These are phyloP conservation scores for Limenitis camilla DNA, from an alignment of 2,888 invertebrate species.

Conservation along the genomic window DNA sequence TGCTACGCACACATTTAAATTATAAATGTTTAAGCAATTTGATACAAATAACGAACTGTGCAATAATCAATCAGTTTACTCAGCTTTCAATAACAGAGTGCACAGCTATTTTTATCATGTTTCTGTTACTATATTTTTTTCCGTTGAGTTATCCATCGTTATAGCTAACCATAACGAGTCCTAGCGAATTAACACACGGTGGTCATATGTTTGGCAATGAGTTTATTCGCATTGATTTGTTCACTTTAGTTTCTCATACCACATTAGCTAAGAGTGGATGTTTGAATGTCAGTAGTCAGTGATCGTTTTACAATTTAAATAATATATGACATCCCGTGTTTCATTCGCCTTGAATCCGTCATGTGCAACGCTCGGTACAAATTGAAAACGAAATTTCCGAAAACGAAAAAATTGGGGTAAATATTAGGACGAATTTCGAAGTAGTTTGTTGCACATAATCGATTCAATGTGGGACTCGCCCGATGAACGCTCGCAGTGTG, in stretches of 20 bases:
- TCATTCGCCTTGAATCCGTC: constrained; percentile 76
- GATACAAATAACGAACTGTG: constrained; percentile 3
- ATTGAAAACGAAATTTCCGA: constrained; percentile 38
- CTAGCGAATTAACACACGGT: constrained; percentile 74
- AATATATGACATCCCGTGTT: constrained; percentile 76
- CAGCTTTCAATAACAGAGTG: constrained; percentile 21
- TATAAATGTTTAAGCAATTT: neutral
- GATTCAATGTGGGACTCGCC: constrained; percentile 77
- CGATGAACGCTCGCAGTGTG: constrained; percentile 74
- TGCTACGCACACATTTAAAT: constrained; percentile 11
- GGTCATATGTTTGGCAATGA: constrained; percentile 71
- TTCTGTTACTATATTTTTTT: constrained; percentile 32
- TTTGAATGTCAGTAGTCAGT: constrained; percentile 70
- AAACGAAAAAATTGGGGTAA: constrained; percentile 50
- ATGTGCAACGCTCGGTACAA: constrained; percentile 70
- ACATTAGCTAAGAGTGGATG: constrained; percentile 65
- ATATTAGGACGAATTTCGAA: constrained; percentile 72
- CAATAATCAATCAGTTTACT: neutral
- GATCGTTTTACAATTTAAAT: constrained; percentile 64
- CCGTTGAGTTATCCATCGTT: constrained; percentile 35
- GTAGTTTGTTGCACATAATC: constrained; percentile 77
- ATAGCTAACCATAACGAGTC: constrained; percentile 52
- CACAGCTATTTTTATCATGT: constrained; percentile 32
- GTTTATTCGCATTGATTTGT: constrained; percentile 63
- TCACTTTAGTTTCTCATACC: constrained; percentile 64